Conservation (phyloP, 2,797 vertebrate species). For the Cyprinella venusta region DNA sequence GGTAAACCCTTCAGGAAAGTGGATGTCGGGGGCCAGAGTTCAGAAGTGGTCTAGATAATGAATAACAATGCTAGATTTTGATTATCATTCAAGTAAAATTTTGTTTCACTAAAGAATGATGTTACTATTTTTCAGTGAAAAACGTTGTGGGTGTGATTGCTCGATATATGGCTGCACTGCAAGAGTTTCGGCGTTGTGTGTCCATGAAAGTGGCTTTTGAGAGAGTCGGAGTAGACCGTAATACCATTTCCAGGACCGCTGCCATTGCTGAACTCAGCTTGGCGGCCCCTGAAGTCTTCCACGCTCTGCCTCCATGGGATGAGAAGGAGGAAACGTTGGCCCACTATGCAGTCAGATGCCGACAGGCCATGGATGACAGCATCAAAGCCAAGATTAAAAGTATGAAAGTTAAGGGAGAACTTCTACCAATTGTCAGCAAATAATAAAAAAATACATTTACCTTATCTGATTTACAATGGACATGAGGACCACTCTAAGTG, state of each 20-base stretch:
- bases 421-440: constrained; percentile 78
- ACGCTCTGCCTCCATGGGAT: constrained; percentile 69
- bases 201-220: constrained; percentile 78
- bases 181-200: constrained; percentile 71
- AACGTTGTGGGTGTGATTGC: constrained; percentile 74
- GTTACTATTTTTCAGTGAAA: constrained; percentile 64
- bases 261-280: constrained; percentile 73
- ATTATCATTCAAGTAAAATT: background rate
- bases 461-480: background rate
- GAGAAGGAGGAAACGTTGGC: constrained; percentile 74
- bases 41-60: background rate
- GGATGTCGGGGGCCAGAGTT: background rate
- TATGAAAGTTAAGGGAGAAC: constrained; percentile 69
- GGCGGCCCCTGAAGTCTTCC: constrained; percentile 72
- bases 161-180: constrained; percentile 71
- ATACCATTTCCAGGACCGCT: constrained; percentile 73
- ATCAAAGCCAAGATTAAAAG: constrained; percentile 73
- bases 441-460: constrained; percentile 37
- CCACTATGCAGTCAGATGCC: constrained; percentile 68
- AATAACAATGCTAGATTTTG: background rate
- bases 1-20: background rate
- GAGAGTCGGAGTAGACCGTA: constrained; percentile 73
- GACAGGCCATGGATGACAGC: constrained; percentile 73
- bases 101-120: background rate
- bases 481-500: constrained; percentile 8